These are phyloP conservation scores for Melieria picta DNA, from an alignment of 2,888 invertebrate species.

Conservation along the genomic window DNA sequence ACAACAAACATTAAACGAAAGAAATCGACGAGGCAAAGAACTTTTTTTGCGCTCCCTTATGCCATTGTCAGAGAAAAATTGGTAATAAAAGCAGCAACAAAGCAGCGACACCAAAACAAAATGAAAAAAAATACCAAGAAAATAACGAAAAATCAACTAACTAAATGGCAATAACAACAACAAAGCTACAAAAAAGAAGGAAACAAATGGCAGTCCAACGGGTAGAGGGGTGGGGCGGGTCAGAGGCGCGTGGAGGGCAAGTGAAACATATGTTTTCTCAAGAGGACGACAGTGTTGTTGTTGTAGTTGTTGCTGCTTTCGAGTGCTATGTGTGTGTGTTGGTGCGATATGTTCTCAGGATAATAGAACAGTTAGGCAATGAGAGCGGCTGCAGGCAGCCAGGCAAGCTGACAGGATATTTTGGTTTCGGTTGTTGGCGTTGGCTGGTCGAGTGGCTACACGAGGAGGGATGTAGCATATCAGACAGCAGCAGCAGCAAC, in stretches of 20 bases:
- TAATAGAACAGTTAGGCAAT: no score
- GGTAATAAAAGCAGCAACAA: neutral
- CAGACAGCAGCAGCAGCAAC: no score
- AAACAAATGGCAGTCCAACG: no score
- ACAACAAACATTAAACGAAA: neutral
- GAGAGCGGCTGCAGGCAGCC: no score
- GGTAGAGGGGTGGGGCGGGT: no score
- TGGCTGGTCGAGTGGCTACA: no score
- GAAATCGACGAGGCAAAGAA: neutral
- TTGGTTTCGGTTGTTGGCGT: no score
- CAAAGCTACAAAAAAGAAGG: neutral
- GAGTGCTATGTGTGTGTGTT: no score
- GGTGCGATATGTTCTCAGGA: no score
- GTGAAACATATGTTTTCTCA: conserved; percentile 25
- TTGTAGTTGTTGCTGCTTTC: neutral
- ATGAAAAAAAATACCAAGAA: neutral
- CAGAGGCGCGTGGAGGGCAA: neutral
- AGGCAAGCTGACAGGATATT: no score
- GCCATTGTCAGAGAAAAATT: no score
- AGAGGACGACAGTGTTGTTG: conserved; percentile 36
- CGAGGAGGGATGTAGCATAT: no score
- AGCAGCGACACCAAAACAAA: neutral
- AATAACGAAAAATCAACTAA: neutral
- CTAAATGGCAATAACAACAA: conserved; percentile 3
- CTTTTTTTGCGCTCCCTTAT: neutral